Percentiles rank a stretch among this genome's conserved stretches.
These are phyloP conservation scores for Drosophila basisetae DNA, from an alignment of 2,888 invertebrate species.

Conservation along the genomic window DNA sequence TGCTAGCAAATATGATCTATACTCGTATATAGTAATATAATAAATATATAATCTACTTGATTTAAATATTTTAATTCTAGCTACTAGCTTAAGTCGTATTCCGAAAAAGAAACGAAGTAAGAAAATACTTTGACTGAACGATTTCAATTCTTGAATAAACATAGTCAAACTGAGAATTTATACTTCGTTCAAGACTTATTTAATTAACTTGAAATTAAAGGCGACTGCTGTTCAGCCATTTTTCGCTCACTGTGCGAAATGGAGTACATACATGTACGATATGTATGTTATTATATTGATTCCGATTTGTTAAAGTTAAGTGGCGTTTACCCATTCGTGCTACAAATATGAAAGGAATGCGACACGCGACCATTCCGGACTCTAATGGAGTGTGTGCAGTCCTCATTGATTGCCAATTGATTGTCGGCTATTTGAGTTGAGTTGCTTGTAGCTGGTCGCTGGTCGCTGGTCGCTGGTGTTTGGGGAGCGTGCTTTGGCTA, in stretches of 20 bases:
- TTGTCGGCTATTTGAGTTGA: slow-evolving; percentile 15
- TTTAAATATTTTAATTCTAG: too few species aligned
- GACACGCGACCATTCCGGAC: slow-evolving; percentile 11
- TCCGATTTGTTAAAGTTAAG: background rate
- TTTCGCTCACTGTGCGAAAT: background rate
- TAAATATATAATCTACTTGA: background rate
- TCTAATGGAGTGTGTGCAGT: slow-evolving; percentile 44
- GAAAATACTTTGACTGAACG: too few species aligned
- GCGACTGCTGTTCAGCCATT: background rate
- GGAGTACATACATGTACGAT: too few species aligned
- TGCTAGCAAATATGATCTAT: too few species aligned
- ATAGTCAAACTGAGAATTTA: background rate
- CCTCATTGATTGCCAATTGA: slow-evolving; percentile 72
- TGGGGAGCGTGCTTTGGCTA: background rate
- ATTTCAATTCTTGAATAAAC: background rate
- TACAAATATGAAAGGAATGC: background rate
- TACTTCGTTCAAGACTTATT: background rate
- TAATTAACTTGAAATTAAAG: background rate
- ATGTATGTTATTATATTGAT: background rate
- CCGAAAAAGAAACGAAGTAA: background rate
- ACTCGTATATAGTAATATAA: background rate
- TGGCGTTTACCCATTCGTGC: background rate
- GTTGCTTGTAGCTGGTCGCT: background rate
- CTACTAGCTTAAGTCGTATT: background rate
- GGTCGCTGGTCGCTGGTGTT: background rate